These are phyloP conservation scores for Heliconius hortense DNA, from an alignment of 2,888 invertebrate genomes.

Conservation along the genomic window DNA sequence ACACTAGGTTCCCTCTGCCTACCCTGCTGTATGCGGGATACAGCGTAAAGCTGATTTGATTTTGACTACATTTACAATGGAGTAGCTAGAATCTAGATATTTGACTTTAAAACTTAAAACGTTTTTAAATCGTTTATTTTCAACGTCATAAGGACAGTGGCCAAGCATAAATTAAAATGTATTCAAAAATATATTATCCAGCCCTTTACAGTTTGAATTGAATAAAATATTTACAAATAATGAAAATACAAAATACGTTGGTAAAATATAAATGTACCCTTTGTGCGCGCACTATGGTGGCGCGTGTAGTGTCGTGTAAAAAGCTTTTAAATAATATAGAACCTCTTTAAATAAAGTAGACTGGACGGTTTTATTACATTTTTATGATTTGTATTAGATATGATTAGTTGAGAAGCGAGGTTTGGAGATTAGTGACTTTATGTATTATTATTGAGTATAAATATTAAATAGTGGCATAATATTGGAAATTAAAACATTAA, in stretches of 20 bases:
- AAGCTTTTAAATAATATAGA: constrained; percentile 51
- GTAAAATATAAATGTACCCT: constrained; percentile 56
- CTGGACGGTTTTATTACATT: constrained; percentile 40
- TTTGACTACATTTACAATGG: too few species aligned
- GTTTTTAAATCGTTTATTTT: too few species aligned
- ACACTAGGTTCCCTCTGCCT: background rate
- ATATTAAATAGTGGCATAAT: too few species aligned
- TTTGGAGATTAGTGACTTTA: background rate
- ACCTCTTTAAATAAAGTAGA: constrained; percentile 37
- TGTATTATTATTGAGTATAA: background rate
- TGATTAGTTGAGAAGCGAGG: background rate
- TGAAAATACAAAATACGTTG: constrained; percentile 54
- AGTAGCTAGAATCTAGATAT: too few species aligned
- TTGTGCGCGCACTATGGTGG: constrained; percentile 52
- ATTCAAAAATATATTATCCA: background rate
- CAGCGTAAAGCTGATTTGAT: background rate
- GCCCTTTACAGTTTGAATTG: background rate
- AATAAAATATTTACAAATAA: constrained; percentile 46
- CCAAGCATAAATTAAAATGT: background rate
- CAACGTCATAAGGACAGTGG: background rate
- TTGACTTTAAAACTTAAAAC: too few species aligned
- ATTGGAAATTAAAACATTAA: too few species aligned
- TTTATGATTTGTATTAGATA: constrained; percentile 31
- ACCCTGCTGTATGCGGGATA: background rate
- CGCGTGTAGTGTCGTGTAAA: constrained; percentile 48